These are phyloP conservation scores for Cryptomyrus ogoouensis DNA, from an alignment of 2,113 vertebrate species.

Conservation along the genomic window DNA sequence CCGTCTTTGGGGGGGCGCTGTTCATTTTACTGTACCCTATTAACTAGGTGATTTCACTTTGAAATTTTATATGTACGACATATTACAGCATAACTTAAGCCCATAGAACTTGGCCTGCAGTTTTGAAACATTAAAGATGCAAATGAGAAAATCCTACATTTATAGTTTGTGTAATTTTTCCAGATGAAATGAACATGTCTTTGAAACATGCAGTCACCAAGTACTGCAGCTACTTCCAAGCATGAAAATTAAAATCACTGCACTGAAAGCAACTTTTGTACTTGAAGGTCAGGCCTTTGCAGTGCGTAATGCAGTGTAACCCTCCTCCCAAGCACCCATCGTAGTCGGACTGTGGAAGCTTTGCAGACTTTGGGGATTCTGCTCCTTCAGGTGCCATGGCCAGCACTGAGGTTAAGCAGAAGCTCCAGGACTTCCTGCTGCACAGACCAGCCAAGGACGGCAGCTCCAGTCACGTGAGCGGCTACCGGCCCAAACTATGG, in stretches of 20 bases:
- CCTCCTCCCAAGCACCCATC: not conserved
- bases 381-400: constrained; percentile 84
- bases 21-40: not conserved
- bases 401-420: constrained; percentile 97
- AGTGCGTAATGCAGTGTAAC: not conserved
- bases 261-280: not conserved
- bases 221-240: not conserved
- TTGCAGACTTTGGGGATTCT: constrained; percentile 30
- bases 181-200: not conserved
- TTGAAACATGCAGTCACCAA: not conserved
- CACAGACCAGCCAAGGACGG: constrained; percentile 93
- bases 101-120: not conserved
- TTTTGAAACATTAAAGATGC: not conserved
- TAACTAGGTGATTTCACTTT: not conserved
- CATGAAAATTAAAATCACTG: not conserved
- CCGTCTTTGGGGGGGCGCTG: not conserved
- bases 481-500: constrained; percentile 89
- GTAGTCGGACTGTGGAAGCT: not conserved
- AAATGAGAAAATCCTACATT: not conserved
- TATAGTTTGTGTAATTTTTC: not conserved
- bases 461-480: constrained; percentile 69
- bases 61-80: not conserved
- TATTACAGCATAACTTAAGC: not conserved
- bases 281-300: not conserved
- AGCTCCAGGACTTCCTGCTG: constrained; percentile 97